Evolutionary conservation across 53 echinoderm and acorn worm genomes (phyloP), one percentile per base, ranked within the genome.

Genomic region (Crossaster papposus): DNA sequence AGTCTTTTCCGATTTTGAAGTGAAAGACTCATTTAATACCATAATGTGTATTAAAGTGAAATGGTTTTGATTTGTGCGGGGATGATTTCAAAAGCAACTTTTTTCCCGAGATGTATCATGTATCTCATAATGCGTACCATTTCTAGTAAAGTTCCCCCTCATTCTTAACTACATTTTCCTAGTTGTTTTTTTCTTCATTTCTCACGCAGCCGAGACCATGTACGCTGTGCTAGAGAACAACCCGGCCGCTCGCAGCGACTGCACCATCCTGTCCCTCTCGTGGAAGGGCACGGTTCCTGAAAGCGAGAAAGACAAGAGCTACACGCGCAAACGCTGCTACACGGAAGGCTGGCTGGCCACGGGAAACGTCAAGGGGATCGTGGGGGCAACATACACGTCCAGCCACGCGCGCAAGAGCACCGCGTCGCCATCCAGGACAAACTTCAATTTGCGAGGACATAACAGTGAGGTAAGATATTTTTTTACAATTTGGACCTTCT

Each of bases 271-370:
- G 78, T 98, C 99, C 58, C 92, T 98, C 50, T 98, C 96, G 14
- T 98, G 99, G 99, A 98, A 98, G 78, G 99, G 99, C 62, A 94
- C 99, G 5, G 99, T 98, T 23, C 99, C 99, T 1, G 91, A 90
- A 13, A 98, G 96, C 73, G 99, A 98, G 83, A 98, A 98, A 81
- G 99, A 98, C 83, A 98, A 98, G 82, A 98, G 93, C 78, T 96
- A 93, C 81, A 96, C 96, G 0, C 91, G 99, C 7, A 98, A 98
- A 68, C 90, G 99, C 29, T 96, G 96, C 71, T 96, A 93, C 86
- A 96, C 99, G 5, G 96, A 98, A 81, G 99, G 99, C n/a, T 98
- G 99, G 99, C 88, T 98, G 31, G 99, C 99, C 20, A 98, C 96
- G 0, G 99, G 99, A 74, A 99, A 99, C 72, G 89, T 93, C 36